Evolutionary conservation across 2,113 vertebrate species (phyloP).

Genomic region (Paralichthys olivaceus): DNA sequence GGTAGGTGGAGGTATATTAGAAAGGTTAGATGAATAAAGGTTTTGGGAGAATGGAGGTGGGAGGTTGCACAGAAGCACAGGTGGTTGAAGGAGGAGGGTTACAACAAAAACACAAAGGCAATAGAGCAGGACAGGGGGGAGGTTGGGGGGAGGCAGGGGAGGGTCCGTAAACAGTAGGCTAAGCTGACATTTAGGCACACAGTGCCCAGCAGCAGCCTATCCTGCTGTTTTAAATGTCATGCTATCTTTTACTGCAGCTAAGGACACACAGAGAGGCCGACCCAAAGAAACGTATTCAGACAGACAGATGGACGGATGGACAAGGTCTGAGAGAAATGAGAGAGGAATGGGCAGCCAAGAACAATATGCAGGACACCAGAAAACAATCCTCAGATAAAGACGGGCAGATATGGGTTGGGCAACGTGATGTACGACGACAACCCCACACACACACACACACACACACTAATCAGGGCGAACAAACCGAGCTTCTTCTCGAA

Average conservation of each 20-base stretch:
- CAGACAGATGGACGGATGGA: conserved; percentile 27
- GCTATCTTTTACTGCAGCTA: conserved; percentile 45
- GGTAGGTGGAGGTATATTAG: neutral
- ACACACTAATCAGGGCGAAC: neutral
- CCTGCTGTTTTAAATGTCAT: conserved; percentile 73
- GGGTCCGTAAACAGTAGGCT: conserved; percentile 45
- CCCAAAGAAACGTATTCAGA: conserved; percentile 6
- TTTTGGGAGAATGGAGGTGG: conserved; percentile 1
- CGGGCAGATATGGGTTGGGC: conserved; percentile 34
- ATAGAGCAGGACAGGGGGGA: neutral
- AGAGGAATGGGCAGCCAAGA: conserved; percentile 29
- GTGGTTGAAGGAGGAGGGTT: conserved; percentile 14
- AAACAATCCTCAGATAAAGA: conserved; percentile 4
- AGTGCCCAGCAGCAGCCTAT: conserved; percentile 37
- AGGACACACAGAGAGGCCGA: conserved; percentile 29
- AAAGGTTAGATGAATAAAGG: neutral
- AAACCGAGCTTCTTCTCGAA: neutral
- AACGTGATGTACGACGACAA: conserved; percentile 21
- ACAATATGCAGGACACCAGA: conserved; percentile 23
- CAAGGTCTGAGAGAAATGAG: conserved; percentile 18
- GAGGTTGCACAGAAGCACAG: conserved; percentile 19
- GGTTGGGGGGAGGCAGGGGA: neutral
- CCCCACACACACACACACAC: neutral
- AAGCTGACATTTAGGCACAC: conserved; percentile 70
- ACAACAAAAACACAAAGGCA: conserved; percentile 33